These are phyloP conservation scores for Pectinophora gossypiella DNA, from an alignment of 1,140 invertebrate species.

Conservation along the genomic window DNA sequence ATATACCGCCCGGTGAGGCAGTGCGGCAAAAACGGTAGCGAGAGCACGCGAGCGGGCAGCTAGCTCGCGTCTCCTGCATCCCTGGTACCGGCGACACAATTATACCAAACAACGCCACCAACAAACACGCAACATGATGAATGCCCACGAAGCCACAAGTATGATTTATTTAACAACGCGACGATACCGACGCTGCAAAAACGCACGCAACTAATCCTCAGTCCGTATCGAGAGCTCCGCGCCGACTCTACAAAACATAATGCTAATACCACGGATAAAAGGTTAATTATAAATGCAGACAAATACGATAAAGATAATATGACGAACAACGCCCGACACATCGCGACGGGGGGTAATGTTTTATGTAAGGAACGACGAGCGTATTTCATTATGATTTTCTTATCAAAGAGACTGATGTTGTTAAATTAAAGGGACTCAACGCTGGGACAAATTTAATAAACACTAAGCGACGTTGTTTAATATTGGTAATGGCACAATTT, in stretches of 20 bases:
- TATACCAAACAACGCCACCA: constrained; percentile 17
- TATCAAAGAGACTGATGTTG: not conserved
- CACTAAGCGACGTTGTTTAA: not conserved
- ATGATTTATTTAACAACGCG: constrained; percentile 52
- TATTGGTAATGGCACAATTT: not conserved
- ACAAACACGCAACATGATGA: constrained; percentile 57
- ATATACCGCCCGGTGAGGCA: constrained; percentile 24
- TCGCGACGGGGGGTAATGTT: constrained; percentile 57
- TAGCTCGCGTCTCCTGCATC: constrained; percentile 15
- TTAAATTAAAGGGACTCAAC: not conserved
- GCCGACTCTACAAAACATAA: constrained; percentile 11
- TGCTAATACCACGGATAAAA: constrained; percentile 22
- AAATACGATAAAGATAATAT: constrained; percentile 50
- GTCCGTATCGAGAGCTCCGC: constrained; percentile 10
- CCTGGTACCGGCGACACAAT: constrained; percentile 9
- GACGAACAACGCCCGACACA: constrained; percentile 52
- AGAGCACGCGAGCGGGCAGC: not conserved
- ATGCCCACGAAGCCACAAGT: constrained; percentile 36
- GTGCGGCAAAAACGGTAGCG: constrained; percentile 10
- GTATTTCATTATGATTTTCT: constrained; percentile 17
- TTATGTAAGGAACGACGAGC: constrained; percentile 37
- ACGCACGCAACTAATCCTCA: constrained; percentile 22
- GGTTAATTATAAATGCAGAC: constrained; percentile 39
- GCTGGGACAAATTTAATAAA: constrained; percentile 2
- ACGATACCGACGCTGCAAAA: constrained; percentile 24